Base-by-base conservation (phyloP, 2,113 vertebrate species). In the Alaudala cheleensis region DNA sequence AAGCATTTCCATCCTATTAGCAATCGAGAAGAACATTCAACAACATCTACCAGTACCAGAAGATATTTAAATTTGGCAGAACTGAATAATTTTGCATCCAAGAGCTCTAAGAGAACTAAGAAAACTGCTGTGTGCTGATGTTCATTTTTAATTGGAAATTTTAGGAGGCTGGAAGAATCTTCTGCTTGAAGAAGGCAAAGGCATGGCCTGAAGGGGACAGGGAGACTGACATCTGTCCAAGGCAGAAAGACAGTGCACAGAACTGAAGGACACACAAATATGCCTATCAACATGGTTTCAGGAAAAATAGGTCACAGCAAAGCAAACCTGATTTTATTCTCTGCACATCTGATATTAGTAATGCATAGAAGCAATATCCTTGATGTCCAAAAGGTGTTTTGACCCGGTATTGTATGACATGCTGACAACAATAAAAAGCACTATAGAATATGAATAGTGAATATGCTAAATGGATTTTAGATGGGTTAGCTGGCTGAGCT, bases 41-140 rank as follows among this genome's bases (percentile, higher is more conserved):
- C 84, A 94, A 72, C 79, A 92, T 77, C 90, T 66, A 88, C 82
- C 76, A 88, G 88, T 62, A 86, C 45, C 80, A 88, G 45, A 92
- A 95, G 88, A 92, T 67, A 93, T 62, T 94, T 86, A 78, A 91
- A 92, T 78, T 84, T 83, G 95, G 88, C 90, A 95, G 74, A 82
- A 83, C 50, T 21, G 77, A 88, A 77, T 74, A 90, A 92, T 92
- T 93, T 86, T 74, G 51, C 80, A 91, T 86, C 90, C 88, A 94
- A 92, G 39, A 93, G 37, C 61, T 37, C 60, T 34, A 56, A 40
- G 28, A 81, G 28, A 81, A 64, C 54, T 72, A 73, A 69, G 90
- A 90, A 93, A 94, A 90, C 51, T 90, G 80, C 92, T 86, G 76
- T 0, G 0, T 42, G 47, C 86, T 90, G 86, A 83, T 95, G 86